Evolutionary conservation across 2,888 invertebrate species (phyloP), one percentile per base, ranked within the genome.

Genomic region (Drosophila mercatorum): DNA sequence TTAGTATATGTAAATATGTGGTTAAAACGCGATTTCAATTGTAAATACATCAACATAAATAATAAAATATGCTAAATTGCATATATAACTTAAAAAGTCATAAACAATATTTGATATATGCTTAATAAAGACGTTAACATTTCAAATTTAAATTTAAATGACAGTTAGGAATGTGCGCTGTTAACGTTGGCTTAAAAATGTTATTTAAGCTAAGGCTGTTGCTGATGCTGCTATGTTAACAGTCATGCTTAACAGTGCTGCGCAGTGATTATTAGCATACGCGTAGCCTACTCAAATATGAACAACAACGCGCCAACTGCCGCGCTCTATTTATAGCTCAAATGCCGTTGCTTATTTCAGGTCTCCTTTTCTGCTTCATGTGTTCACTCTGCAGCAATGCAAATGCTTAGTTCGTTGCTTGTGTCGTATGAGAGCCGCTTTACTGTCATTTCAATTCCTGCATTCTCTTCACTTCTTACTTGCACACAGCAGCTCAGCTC

Each of bases 71-170:
- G 8, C 7, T 46, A 12, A 47, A 34, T 34, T 34, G 34, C 34
- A 34, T 34, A 34, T 10, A 34, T 34, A 34, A 3, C 34, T 34
- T 10, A 10, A 34, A 34, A 2, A 34, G 10, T 8, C 8, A 34
- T 34, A 10, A 10, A 10, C 10, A 8, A 34, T 10, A 34, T 8
- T 44, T 6, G 5, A 3, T 22, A 12, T 11, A 22, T 49, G 56
- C 11, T n/a, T 4, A 28, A 28, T 44, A 69, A 70, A 70, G n/a
- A n/a, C n/a, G 26, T 12, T 22, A 28, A 46, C 52, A 49, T 22
- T 26, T 51, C 4, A 28, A 55, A 51, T 22, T 51, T 7, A n/a
- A 38, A 38, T 49, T 53, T 2, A 17, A 40, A 31, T 14, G 41
- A 6, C 38, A n/a, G 36, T 38, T 38, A 8, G 26, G 34, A 53